phyloP scores from a whole-genome alignment of 2,888 invertebrate species.

The Syritta pipiens region DNA sequence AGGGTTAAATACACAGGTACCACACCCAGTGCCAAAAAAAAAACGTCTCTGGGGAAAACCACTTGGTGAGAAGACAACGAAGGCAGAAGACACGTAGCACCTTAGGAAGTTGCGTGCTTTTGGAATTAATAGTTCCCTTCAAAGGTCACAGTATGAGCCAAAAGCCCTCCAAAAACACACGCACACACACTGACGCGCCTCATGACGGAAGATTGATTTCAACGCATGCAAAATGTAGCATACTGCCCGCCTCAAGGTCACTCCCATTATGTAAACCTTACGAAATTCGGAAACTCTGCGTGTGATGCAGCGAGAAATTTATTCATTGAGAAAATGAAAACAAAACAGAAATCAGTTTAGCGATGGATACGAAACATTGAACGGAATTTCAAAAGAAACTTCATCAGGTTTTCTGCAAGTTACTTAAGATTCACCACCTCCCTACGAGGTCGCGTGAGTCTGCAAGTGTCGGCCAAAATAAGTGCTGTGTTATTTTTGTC shows the following conservation, averaged over 20 bases:
- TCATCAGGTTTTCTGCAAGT: background rate
- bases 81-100: background rate
- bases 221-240: conserved; percentile 20
- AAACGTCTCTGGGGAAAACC: background rate
- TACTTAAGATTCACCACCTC: background rate
- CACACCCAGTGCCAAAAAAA: conserved; percentile 19
- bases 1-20: conserved; percentile 27
- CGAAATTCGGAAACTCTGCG: no score
- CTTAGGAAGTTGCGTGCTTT: background rate
- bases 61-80: background rate
- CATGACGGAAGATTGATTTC: conserved; percentile 42
- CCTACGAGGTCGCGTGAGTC: no score
- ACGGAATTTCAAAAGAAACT: no score
- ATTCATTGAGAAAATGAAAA: background rate
- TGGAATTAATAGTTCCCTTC: background rate
- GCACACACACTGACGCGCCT: no score
- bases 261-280: conserved; percentile 12
- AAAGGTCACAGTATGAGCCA: conserved; percentile 15
- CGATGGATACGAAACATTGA: no score
- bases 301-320: no score
- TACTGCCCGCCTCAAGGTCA: conserved; percentile 28
- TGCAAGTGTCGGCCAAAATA: no score
- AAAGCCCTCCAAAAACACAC: background rate
- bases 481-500: background rate
- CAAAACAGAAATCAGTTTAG: background rate